These are phyloP conservation scores for Hylaeus anthracinus DNA, from an alignment of 1,140 invertebrate species.

Conservation along the genomic window DNA sequence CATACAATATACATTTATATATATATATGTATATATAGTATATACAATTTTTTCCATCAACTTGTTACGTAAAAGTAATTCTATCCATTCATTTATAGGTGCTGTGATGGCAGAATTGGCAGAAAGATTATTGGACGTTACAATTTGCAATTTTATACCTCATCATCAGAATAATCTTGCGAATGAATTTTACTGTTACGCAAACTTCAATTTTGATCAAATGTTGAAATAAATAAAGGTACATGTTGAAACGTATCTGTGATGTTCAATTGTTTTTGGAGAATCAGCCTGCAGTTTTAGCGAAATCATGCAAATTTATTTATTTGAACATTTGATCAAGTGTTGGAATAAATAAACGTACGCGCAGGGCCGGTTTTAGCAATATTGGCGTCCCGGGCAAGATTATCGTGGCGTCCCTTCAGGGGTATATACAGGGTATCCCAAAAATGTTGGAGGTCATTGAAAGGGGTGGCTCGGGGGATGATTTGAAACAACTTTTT, in stretches of 20 bases:
- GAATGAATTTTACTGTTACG: constrained; percentile 95
- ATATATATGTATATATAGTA: neutral
- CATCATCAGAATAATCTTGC: constrained; percentile 93
- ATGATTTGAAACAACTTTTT: too few species aligned
- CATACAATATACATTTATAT: too few species aligned
- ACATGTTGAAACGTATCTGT: neutral
- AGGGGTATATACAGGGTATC: too few species aligned
- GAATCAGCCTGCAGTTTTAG: neutral
- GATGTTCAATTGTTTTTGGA: neutral
- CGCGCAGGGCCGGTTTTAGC: too few species aligned
- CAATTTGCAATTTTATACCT: constrained; percentile 88
- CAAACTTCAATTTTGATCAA: constrained; percentile 89
- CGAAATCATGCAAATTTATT: neutral
- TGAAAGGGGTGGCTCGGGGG: too few species aligned
- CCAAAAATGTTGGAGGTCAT: too few species aligned
- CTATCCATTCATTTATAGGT: constrained; percentile 80
- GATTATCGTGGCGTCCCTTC: too few species aligned
- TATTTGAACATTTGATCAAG: neutral
- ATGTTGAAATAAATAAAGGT: constrained; percentile 58
- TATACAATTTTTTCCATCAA: neutral
- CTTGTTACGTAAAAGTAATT: neutral
- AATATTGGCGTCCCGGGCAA: too few species aligned
- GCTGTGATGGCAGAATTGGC: constrained; percentile 89
- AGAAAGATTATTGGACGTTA: constrained; percentile 84
- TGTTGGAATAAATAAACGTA: too few species aligned